phyloP scores from a whole-genome alignment of 2,113 vertebrate genomes.

The Cyanoderma ruficeps region DNA sequence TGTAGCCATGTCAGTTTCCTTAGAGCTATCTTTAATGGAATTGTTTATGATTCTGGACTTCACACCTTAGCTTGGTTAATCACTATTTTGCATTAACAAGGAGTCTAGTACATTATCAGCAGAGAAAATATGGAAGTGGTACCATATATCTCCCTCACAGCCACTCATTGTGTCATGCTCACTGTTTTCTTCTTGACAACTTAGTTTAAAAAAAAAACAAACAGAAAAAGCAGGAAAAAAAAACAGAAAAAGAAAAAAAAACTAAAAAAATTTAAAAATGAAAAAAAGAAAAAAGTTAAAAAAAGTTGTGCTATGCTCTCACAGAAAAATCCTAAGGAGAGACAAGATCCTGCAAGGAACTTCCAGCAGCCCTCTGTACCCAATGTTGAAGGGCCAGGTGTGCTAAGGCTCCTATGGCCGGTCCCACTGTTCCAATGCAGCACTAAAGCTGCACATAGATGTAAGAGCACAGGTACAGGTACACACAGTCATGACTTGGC shows the following conservation, averaged over 20 bases:
- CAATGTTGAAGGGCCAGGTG: neutral
- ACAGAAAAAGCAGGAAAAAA: neutral
- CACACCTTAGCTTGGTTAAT: neutral
- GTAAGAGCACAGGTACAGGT: neutral
- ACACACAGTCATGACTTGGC: neutral
- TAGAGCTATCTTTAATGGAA: neutral
- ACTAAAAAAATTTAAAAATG: accelerated
- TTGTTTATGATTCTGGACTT: neutral
- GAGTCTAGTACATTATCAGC: neutral
- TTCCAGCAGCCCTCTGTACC: neutral
- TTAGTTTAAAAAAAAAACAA: neutral
- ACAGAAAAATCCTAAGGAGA: neutral
- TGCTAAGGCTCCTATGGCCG: neutral
- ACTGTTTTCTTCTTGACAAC: neutral
- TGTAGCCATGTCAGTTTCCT: neutral
- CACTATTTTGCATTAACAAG: neutral
- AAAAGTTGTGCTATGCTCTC: neutral
- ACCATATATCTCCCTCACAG: accelerated
- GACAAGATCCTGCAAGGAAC: neutral
- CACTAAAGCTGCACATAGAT: neutral
- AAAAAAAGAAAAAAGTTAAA: neutral
- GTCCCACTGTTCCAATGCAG: neutral
- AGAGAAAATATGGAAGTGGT: neutral
- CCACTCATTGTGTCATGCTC: neutral
- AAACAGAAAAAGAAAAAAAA: accelerated